Evolutionary conservation across 64 coral and sea anemone species (phyloP), one percentile per base, ranked within the genome.

Genomic region (Acropora yongei): DNA sequence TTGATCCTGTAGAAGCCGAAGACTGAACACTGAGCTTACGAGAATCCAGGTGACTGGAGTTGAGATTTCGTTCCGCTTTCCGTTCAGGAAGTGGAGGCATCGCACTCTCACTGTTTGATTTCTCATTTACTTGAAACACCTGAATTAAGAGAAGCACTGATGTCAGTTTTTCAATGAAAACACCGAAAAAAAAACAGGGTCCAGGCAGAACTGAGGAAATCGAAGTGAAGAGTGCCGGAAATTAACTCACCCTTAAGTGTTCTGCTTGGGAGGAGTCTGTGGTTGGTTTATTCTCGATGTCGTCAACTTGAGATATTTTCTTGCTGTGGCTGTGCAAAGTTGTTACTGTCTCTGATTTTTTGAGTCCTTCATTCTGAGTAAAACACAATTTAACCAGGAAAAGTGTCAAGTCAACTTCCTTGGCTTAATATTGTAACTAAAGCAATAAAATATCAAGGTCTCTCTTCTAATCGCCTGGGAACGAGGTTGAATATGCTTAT

Each of bases 1-100:
- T 48, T 14, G 61, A 43, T 72, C 63, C 82, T 47, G 82, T 69
- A 1, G 82, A 85, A 49, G 61, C 8, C 18, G 61, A 71, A 44
- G 82, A 85, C 61, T 85, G 82, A 41, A 71, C 65, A 72, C 82
- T 85, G 16, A 72, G 82, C 19, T 85, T 85, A 11, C 82, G 82
- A 85, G 61, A 4, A 48, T 71, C 82, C 63, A 72, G 44, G 65
- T 71, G 82, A 85, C 63, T 19, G 45, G 82, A 68, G 7, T 19
- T 8, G 16, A 5, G 65, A n/a, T 85, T 85, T 19, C 44, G 5
- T 1, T 43, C 44, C 8, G 63, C 61, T 85, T 50, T 85, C 42
- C 16, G 8, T 18, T 48, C 57, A 14, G 6, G 14, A 49, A 16
- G 4, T 1, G 18, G 44, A 72, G 82, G 82, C 7, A 85, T 71